A percentile compares a stretch with the other conserved stretches of the same genome.
Conservation (phyloP, 2,797 vertebrate genomes). For the Enteromius thamalakanensis region DNA sequence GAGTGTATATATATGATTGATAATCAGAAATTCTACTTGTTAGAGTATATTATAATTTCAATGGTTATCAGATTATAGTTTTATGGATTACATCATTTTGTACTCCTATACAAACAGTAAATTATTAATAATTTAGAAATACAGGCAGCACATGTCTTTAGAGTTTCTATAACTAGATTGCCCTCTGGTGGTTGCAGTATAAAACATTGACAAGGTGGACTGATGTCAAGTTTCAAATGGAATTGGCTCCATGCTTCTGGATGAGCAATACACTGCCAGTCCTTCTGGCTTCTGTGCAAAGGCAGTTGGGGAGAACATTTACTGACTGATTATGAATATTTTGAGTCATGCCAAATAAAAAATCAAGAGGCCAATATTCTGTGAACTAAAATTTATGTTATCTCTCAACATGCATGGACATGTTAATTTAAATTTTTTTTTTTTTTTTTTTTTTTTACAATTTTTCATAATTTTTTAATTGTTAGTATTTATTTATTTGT, state of each 20-base stretch:
- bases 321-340: background rate
- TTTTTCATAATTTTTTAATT: background rate
- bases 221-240: background rate
- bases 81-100: background rate
- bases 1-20: too few relatives aligned
- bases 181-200: constrained; percentile 15
- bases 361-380: background rate
- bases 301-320: background rate
- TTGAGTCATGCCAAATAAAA: background rate
- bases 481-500: background rate
- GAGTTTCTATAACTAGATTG: background rate
- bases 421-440: too few relatives aligned
- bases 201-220: background rate
- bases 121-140: background rate
- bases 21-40: background rate
- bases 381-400: background rate
- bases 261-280: background rate
- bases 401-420: background rate
- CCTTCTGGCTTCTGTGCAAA: background rate
- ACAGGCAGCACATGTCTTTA: background rate
- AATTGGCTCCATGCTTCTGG: background rate
- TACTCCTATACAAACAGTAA: background rate
- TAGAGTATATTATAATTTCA: background rate
- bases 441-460: too few relatives aligned
- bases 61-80: background rate